Percentiles rank a stretch among this genome's conserved stretches.
phyloP scores from a whole-genome alignment of 2,113 vertebrate genomes.

The Atractosteus spatula region DNA sequence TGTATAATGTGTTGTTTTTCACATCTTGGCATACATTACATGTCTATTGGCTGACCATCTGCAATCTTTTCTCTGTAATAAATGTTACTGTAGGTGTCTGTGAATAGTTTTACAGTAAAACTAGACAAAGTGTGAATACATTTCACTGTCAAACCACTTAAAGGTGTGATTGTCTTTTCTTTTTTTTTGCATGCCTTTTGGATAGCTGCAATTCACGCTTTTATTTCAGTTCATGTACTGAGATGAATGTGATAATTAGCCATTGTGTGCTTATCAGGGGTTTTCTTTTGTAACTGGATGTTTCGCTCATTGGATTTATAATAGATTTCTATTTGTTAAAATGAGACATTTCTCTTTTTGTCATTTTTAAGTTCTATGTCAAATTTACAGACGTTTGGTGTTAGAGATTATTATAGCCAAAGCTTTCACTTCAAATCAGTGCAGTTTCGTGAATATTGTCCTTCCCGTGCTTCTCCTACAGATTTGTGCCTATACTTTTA shows the following conservation, averaged over 20 bases:
- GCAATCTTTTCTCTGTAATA: neutral
- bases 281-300: no score
- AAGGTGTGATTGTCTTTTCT: neutral
- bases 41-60: neutral
- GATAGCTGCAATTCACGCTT: neutral
- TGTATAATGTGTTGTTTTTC: neutral
- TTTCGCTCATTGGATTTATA: no score
- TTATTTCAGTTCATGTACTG: neutral
- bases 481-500: neutral
- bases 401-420: no score
- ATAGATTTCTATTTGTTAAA: no score
- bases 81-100: neutral
- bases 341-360: no score
- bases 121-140: neutral
- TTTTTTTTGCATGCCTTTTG: neutral
- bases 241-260: no score
- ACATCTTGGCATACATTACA: neutral
- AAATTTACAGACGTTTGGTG: no score
- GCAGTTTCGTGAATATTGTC: neutral
- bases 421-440: no score
- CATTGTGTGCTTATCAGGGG: no score
- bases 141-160: slow-evolving; percentile 13
- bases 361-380: no score
- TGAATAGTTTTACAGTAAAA: no score
- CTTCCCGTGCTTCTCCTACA: slow-evolving; percentile 6